Conservation (phyloP, 2,888 invertebrate genomes). For the Eupelmus urozonus region DNA sequence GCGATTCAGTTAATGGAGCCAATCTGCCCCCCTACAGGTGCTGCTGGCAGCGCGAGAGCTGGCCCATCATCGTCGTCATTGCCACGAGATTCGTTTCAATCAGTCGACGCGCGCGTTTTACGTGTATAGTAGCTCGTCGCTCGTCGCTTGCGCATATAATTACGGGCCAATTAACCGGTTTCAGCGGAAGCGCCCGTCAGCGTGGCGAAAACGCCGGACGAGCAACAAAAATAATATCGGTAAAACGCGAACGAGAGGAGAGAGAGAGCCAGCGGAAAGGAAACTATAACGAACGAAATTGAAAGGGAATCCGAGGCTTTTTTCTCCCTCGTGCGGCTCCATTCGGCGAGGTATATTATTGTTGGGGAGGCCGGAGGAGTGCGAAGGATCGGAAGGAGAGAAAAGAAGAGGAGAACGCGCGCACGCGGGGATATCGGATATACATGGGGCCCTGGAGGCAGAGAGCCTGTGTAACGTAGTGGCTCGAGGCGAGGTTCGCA, state of each 20-base stretch:
- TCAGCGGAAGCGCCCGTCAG: conserved; percentile 61
- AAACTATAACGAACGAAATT: conserved; percentile 61
- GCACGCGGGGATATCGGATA: neutral
- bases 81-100: conserved; percentile 45
- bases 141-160: conserved; percentile 46
- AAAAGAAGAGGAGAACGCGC: neutral
- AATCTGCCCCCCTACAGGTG: conserved; percentile 21
- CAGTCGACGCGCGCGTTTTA: conserved; percentile 26
- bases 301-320: conserved; percentile 63
- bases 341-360: no score
- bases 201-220: conserved; percentile 4
- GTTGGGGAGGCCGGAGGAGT: conserved; percentile 5
- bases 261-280: conserved; percentile 60
- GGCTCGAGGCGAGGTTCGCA: neutral
- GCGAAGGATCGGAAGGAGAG: neutral
- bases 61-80: conserved; percentile 31
- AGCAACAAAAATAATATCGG: conserved; percentile 13
- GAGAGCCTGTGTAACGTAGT: no score
- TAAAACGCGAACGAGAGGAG: neutral
- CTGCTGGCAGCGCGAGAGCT: no score
- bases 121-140: neutral
- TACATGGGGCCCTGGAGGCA: neutral
- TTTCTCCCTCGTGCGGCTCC: conserved; percentile 31
- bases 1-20: conserved; percentile 36
- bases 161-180: conserved; percentile 64